Conservation (phyloP, 2,888 invertebrate genomes). For the Catocala nupta region DNA sequence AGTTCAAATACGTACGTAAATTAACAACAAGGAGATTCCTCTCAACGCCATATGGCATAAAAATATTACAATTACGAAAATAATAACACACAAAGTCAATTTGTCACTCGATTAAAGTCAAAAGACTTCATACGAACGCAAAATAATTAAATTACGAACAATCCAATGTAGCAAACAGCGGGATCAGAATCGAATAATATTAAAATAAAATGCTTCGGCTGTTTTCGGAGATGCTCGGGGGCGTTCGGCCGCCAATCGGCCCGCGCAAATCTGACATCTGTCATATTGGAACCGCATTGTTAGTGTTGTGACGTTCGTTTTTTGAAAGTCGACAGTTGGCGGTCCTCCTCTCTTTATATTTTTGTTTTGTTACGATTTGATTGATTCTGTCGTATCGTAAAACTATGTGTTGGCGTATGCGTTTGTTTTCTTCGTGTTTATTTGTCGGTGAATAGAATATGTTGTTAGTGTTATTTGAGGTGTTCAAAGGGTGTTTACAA, state of each 20-base stretch:
- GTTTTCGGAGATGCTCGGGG: slow-evolving; percentile 28
- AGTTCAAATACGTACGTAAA: background rate
- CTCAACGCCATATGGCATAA: slow-evolving; percentile 27
- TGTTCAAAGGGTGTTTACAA: no score
- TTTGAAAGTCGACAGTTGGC: slow-evolving; percentile 77
- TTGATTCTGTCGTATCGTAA: slow-evolving; percentile 65
- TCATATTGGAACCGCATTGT: slow-evolving; percentile 72
- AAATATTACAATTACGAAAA: slow-evolving; percentile 49
- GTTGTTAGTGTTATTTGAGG: slow-evolving; percentile 12
- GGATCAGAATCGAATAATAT: slow-evolving; percentile 64
- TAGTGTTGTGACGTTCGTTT: slow-evolving; percentile 74
- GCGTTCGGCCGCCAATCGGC: slow-evolving; percentile 43
- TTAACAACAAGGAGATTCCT: background rate
- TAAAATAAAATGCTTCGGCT: slow-evolving; percentile 57
- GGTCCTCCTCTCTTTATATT: slow-evolving; percentile 61
- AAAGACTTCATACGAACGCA: slow-evolving; percentile 64
- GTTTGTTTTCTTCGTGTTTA: slow-evolving; percentile 42
- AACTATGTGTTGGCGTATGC: slow-evolving; percentile 38
- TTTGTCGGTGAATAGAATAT: slow-evolving; percentile 14
- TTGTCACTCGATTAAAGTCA: slow-evolving; percentile 73
- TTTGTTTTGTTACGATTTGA: slow-evolving; percentile 67
- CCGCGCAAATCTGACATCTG: slow-evolving; percentile 81
- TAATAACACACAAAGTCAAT: slow-evolving; percentile 70
- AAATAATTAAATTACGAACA: slow-evolving; percentile 74
- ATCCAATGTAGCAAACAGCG: slow-evolving; percentile 69